phyloP scores from a whole-genome alignment of 2,797 vertebrate genomes.

The Pangasius macronema region DNA sequence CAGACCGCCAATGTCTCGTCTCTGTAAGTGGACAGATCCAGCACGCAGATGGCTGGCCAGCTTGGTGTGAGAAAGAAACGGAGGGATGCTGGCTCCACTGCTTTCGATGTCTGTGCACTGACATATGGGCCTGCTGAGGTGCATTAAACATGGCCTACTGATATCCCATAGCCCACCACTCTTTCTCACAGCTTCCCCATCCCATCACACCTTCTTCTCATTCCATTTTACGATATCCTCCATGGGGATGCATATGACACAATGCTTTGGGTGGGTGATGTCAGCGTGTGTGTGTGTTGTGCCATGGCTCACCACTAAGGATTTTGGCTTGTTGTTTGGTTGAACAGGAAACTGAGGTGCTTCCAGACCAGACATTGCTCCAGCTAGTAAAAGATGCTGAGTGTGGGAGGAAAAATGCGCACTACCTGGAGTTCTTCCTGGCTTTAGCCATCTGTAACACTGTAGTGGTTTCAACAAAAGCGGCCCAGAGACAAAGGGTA shows the following conservation, averaged over 20 bases:
- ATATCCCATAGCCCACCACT: slow-evolving; percentile 69
- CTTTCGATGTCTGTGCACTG: slow-evolving; percentile 65
- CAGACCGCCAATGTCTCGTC: slow-evolving; percentile 37
- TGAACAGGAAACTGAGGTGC: slow-evolving; percentile 89
- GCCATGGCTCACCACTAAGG: slow-evolving; percentile 23
- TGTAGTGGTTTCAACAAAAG: slow-evolving; percentile 91
- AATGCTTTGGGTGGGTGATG: slow-evolving; percentile 41
- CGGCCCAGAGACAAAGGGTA: slow-evolving; percentile 86
- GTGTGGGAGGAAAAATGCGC: slow-evolving; percentile 59
- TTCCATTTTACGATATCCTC: slow-evolving; percentile 35
- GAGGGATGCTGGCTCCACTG: slow-evolving; percentile 70
- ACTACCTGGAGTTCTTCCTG: slow-evolving; percentile 90
- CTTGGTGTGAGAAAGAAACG: slow-evolving; percentile 70
- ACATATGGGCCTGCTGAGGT: slow-evolving; percentile 79
- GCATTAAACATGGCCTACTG: slow-evolving; percentile 69
- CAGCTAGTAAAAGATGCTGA: slow-evolving; percentile 76
- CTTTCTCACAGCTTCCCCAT: slow-evolving; percentile 26
- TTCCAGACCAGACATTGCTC: slow-evolving; percentile 86
- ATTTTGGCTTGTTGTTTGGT: slow-evolving; percentile 30
- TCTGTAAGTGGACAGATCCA: slow-evolving; percentile 59
- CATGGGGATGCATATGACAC: slow-evolving; percentile 34
- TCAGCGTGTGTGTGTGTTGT: slow-evolving; percentile 27
- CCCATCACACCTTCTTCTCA: slow-evolving; percentile 22
- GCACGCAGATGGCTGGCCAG: slow-evolving; percentile 75
- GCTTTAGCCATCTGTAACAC: slow-evolving; percentile 95